Conservation (phyloP, 2,888 invertebrate species). For the Aleiodes alternator region DNA sequence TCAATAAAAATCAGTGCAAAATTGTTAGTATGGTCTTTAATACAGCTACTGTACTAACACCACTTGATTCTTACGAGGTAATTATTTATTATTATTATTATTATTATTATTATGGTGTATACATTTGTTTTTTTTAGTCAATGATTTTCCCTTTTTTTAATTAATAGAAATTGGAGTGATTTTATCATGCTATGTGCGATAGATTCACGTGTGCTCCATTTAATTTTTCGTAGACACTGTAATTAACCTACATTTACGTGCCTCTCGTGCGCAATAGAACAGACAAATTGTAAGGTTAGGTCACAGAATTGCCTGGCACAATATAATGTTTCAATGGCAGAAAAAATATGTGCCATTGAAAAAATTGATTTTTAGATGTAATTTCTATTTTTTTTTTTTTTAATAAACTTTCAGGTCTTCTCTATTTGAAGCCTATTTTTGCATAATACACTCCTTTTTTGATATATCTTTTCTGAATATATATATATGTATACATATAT, state of each 20-base stretch:
- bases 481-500: too few species aligned
- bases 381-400: not conserved
- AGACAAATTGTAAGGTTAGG: constrained; percentile 30
- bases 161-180: not conserved
- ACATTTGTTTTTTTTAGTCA: not conserved
- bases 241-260: constrained; percentile 53
- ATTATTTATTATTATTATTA: not conserved
- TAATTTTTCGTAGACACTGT: constrained; percentile 50
- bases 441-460: too few species aligned
- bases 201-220: constrained; percentile 49
- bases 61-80: constrained; percentile 27
- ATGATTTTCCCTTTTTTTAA: too few species aligned
- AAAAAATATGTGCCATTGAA: not conserved
- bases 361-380: not conserved
- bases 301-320: constrained; percentile 11
- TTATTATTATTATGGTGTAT: not conserved
- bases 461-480: too few species aligned
- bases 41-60: not conserved
- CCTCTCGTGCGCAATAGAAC: constrained; percentile 31
- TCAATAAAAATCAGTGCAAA: constrained; percentile 1
- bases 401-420: not conserved
- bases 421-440: too few species aligned
- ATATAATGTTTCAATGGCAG: not conserved
- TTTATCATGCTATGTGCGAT: too few species aligned
- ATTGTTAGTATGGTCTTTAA: constrained; percentile 35